Base-by-base conservation (phyloP, 2,888 invertebrate species). In the Reticulitermes lucifugus region DNA sequence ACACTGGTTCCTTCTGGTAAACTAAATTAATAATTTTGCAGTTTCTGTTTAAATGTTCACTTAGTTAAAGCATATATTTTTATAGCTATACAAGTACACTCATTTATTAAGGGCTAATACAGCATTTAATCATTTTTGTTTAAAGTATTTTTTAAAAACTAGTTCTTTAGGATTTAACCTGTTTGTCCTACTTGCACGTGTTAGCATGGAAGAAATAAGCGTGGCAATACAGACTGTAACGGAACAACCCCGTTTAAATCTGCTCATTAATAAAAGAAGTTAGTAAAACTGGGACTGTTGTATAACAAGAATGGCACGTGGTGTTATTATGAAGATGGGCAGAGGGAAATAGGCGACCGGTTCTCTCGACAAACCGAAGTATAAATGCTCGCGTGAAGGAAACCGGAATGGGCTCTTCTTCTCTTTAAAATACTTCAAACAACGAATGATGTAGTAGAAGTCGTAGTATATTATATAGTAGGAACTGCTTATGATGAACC, bases 401-500 rank as follows among this genome's bases (percentile, higher is more conserved):
- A 81, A 81, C 81, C 81, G 81, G 81, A 81, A 81, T 81, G 81
- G 81, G 70, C 70, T 59, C 81, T 81, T 81, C 81, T 81, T 85
- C 77, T 84, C 43, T 79, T 75, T 84, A 77, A 84, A 73, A 77
- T 84, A 83, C 83, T 83, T 75, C 75, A 83, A 85, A 80, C 80
- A 59, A 29, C 80, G 60, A 80, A 83, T 85, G 85, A 71, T 83
- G 85, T 85, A 85, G 83, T 85, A 80, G 83, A 71, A 83, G 83
- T 46, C 35, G 80, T 81, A 81, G 81, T 81, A 81, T 43, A 81
- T 41, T 65, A 65, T 81, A 81, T 35, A 81, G 81, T 81, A 81
- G 81, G 60, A 59, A 84, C 81, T 84, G 81, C 80, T 85, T 87
- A 87, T 87, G 86, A 87, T 85, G 86, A 87, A 87, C 86, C 86